These are phyloP conservation scores for Drosophila rufa DNA, from an alignment of 1,140 invertebrate species.

Conservation along the genomic window DNA sequence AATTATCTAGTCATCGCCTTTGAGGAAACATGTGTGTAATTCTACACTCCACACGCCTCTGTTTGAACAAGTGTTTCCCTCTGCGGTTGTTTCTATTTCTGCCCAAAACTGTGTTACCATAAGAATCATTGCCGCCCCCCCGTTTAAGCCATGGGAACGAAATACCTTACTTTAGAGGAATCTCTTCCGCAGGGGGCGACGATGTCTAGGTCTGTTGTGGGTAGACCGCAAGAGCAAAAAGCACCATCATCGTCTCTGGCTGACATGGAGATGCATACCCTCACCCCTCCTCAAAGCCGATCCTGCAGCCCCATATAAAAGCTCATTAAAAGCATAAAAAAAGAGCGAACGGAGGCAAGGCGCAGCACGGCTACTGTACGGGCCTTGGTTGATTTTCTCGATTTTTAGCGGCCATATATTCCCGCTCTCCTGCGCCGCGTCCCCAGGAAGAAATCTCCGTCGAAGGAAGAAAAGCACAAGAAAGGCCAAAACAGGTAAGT, in stretches of 20 bases:
- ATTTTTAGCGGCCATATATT: conserved; percentile 55
- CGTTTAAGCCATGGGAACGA: conserved; percentile 37
- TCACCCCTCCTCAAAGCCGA: not conserved
- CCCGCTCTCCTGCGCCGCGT: not conserved
- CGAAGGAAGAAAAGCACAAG: conserved; percentile 56
- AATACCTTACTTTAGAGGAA: conserved; percentile 26
- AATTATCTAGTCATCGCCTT: not conserved
- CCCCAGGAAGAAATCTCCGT: conserved; percentile 23
- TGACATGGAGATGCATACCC: conserved; percentile 53
- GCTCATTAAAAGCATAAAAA: conserved; percentile 81
- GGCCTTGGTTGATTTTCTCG: conserved; percentile 79
- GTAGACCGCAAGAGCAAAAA: conserved; percentile 46
- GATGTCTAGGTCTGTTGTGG: conserved; percentile 22
- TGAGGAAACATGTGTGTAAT: conserved; percentile 10
- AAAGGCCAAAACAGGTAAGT: conserved; percentile 80
- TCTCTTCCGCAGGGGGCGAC: conserved; percentile 2
- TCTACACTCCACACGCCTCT: conserved; percentile 13
- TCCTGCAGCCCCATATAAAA: conserved; percentile 72
- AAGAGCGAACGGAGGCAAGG: conserved; percentile 43
- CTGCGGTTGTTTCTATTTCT: conserved; percentile 34
- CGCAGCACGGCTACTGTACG: conserved; percentile 76
- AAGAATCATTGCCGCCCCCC: conserved; percentile 4
- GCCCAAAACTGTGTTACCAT: conserved; percentile 46
- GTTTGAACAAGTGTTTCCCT: conserved; percentile 39
- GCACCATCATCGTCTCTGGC: conserved; percentile 18